Percentiles rank a stretch among this genome's conserved stretches.
phyloP scores from a whole-genome alignment of 2,888 invertebrate species.

The Ectropis crepuscularia region DNA sequence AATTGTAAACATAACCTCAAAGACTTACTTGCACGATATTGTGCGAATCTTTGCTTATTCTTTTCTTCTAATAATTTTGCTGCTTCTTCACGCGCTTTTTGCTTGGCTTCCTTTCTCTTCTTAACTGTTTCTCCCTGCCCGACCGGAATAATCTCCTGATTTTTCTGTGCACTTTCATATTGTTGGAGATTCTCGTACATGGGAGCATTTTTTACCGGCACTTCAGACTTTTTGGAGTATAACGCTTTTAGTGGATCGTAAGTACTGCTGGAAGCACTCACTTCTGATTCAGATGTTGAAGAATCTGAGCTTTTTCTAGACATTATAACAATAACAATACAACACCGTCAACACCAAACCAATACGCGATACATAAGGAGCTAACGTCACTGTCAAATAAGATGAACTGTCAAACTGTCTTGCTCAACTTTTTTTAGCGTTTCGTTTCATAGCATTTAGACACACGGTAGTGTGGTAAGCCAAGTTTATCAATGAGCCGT shows the following conservation, averaged over 20 bases:
- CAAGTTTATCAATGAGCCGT: too few species aligned
- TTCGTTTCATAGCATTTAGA: too few species aligned
- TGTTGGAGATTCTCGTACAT: constrained; percentile 88
- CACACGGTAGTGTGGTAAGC: too few species aligned
- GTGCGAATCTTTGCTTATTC: constrained; percentile 71
- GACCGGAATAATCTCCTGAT: constrained; percentile 55
- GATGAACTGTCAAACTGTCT: too few species aligned
- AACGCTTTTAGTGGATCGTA: constrained; percentile 90
- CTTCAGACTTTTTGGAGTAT: constrained; percentile 81
- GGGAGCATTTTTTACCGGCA: constrained; percentile 85
- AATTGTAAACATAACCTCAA: constrained; percentile 69
- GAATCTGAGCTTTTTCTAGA: constrained; percentile 63
- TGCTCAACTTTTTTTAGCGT: too few species aligned
- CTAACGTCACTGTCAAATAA: too few species aligned
- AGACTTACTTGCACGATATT: constrained; percentile 65
- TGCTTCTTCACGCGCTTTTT: constrained; percentile 52
- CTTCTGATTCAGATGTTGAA: constrained; percentile 75
- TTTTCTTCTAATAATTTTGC: constrained; percentile 63
- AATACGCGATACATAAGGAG: too few species aligned
- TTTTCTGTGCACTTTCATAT: constrained; percentile 71
- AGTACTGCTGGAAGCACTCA: constrained; percentile 69
- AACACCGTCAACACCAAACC: too few species aligned
- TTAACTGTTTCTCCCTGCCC: constrained; percentile 59
- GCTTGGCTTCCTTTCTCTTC: constrained; percentile 67
- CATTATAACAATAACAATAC: constrained; percentile 48